phyloP scores from a whole-genome alignment of 2,797 vertebrate species.

The Acanthiza pusilla region DNA sequence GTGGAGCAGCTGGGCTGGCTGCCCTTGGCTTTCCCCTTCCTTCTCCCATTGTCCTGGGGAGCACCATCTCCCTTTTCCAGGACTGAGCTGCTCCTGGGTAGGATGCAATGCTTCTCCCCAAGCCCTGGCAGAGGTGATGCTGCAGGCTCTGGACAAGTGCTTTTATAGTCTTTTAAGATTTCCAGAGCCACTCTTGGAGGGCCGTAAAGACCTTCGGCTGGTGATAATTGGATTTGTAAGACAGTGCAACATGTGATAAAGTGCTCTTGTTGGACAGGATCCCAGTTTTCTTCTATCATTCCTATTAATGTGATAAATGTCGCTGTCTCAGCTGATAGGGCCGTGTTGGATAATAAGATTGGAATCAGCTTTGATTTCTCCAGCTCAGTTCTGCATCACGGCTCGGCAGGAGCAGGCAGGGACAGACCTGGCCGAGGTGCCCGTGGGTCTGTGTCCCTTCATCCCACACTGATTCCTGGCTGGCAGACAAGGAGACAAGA shows the following conservation, averaged over 20 bases:
- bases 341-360: conserved; percentile 77
- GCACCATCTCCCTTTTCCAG: not conserved
- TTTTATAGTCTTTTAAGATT: conserved; percentile 64
- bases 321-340: conserved; percentile 74
- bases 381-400: conserved; percentile 23
- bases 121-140: not conserved
- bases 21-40: not conserved
- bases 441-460: not conserved
- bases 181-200: conserved; percentile 65
- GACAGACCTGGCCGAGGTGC: not conserved
- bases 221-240: conserved; percentile 81
- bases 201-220: conserved; percentile 73
- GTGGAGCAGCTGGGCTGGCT: accelerated
- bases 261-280: conserved; percentile 72
- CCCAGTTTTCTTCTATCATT: conserved; percentile 76
- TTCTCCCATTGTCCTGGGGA: not conserved
- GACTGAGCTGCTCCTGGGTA: not conserved
- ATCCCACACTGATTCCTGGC: not conserved
- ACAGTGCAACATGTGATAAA: conserved; percentile 78
- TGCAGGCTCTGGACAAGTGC: conserved; percentile 18
- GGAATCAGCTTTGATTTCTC: conserved; percentile 72
- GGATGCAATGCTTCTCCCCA: not conserved
- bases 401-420: not conserved
- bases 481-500: not conserved
- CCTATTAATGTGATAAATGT: conserved; percentile 82